Evolutionary conservation across 2,888 invertebrate genomes (phyloP), one percentile per base, ranked within the genome.

Genomic region (Neoascia interrupta): DNA sequence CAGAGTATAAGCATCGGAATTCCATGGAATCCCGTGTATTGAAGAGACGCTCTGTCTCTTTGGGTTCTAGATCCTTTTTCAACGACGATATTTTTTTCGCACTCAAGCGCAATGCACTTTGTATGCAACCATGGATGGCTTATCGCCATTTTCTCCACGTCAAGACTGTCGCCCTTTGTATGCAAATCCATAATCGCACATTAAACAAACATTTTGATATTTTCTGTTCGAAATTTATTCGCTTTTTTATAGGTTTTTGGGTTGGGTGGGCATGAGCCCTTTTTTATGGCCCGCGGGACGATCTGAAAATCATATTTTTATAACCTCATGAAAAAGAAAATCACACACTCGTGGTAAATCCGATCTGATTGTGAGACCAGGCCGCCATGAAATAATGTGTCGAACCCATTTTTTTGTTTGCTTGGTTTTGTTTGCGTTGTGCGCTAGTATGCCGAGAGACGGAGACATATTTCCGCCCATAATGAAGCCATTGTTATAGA

Each of bases 151-250:
- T 21, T 11, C 11, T 16, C 16, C 47, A 31, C 10, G 31, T n/a
- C 8, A n/a, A 6, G 28, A 60, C 41, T 63, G 70, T 66, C 72
- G 72, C 61, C 64, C 47, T 60, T 70, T 79, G 63, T 79, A 72
- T 79, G 79, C 79, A 73, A 79, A 79, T 79, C 66, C 54, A 73
- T 79, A 79, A 73, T 79, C 61, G 73, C 73, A 47, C 56, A 79
- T 79, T 73, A 79, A 79, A 79, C 79, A 79, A 79, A 79, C 79
- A 79, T 79, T 79, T 79, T 79, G 66, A 79, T 73, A 41, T 66
- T 61, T 66, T 49, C 18, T 31, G 41, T 79, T 45, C 15, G 19
- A 74, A 63, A 34, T 60, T 43, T 47, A 43, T 69, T 16, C 54
- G n/a, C n/a, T n/a, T n/a, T n/a, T n/a, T n/a, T 13, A 13, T 47